Conservation (phyloP, 2,888 invertebrate species). For the Eupithecia subfuscata region DNA sequence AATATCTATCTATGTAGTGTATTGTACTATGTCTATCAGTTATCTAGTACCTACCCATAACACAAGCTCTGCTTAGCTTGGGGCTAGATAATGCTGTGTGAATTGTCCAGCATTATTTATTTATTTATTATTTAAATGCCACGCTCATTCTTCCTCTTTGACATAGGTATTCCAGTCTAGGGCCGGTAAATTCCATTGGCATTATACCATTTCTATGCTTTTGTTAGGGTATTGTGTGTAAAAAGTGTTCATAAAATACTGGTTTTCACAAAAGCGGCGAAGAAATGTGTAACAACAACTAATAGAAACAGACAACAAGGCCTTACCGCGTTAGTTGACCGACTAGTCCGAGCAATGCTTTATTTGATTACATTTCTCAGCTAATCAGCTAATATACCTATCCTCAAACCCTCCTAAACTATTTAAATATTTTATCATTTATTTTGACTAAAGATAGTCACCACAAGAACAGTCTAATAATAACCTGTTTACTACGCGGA, state of each 20-base stretch:
- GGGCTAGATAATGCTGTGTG: too few species aligned
- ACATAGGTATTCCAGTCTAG: not conserved
- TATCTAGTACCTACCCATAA: too few species aligned
- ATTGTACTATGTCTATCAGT: too few species aligned
- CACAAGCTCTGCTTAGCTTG: too few species aligned
- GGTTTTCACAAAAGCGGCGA: too few species aligned
- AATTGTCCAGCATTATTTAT: too few species aligned
- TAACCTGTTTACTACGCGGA: constrained; percentile 24
- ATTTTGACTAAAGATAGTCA: constrained; percentile 11
- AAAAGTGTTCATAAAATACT: too few species aligned
- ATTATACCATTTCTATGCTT: too few species aligned
- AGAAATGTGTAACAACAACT: not conserved
- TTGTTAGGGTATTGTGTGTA: too few species aligned
- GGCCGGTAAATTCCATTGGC: not conserved
- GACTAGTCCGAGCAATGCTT: not conserved
- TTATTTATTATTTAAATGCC: too few species aligned
- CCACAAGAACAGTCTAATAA: constrained; percentile 15
- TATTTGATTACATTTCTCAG: not conserved
- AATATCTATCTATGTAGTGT: too few species aligned
- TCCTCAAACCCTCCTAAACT: not conserved
- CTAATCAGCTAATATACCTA: not conserved
- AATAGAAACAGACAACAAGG: not conserved
- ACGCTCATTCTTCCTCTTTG: not conserved
- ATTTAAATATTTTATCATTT: constrained; percentile 1
- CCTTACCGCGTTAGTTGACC: not conserved